Percentiles rank a stretch among this genome's conserved stretches.
These are phyloP conservation scores for Leptinotarsa lineolata DNA, from an alignment of 1,140 invertebrate species.

Conservation along the genomic window DNA sequence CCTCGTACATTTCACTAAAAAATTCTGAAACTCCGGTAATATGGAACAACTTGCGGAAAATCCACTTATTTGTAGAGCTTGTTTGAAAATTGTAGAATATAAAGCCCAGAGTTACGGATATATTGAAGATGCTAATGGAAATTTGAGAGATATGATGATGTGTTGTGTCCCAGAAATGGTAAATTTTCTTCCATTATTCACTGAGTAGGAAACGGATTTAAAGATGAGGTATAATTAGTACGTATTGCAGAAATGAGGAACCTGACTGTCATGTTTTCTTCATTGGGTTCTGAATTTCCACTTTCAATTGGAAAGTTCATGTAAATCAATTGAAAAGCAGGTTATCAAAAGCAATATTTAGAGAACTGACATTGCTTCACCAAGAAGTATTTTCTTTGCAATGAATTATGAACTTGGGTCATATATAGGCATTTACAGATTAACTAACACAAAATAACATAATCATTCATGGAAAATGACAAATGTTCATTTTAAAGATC, in stretches of 20 bases:
- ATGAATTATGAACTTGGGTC: too few species aligned
- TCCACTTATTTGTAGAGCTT: slow-evolving; percentile 34
- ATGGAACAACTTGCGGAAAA: background rate
- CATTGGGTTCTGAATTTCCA: background rate
- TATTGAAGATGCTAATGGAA: slow-evolving; percentile 38
- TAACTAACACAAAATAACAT: too few species aligned
- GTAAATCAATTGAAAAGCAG: too few species aligned
- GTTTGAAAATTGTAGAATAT: slow-evolving; percentile 34
- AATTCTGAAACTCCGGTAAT: background rate
- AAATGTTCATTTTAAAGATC: too few species aligned
- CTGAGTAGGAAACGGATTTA: background rate
- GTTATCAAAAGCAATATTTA: too few species aligned
- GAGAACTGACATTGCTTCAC: too few species aligned
- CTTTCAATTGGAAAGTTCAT: too few species aligned
- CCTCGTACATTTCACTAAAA: too few species aligned
- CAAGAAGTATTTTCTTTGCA: too few species aligned
- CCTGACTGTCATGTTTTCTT: background rate
- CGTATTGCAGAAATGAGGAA: background rate
- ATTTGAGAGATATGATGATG: slow-evolving; percentile 39
- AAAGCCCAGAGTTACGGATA: slow-evolving; percentile 33
- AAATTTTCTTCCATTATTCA: slow-evolving; percentile 7
- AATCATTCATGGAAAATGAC: too few species aligned
- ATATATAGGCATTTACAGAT: too few species aligned
- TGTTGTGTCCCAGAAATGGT: slow-evolving; percentile 42
- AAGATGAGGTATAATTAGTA: background rate